A percentile compares a stretch with the other conserved stretches of the same genome.
Conservation (phyloP, 1,140 invertebrate genomes). For the Pseudoatta argentina region DNA sequence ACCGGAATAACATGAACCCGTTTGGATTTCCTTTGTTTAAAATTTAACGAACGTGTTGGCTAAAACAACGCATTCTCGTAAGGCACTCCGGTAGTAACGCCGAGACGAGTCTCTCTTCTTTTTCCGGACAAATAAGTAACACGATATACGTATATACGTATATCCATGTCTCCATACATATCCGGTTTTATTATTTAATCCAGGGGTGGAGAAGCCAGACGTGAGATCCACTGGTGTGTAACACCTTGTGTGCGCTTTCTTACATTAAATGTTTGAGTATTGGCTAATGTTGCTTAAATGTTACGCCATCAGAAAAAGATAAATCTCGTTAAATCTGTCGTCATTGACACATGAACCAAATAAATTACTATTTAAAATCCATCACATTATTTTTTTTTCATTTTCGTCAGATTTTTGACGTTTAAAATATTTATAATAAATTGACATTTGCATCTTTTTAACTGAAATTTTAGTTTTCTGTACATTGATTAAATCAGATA, state of each 20-base stretch:
- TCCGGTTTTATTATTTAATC: constrained; percentile 62
- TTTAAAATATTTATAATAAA: constrained; percentile 11
- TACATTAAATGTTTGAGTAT: constrained; percentile 11
- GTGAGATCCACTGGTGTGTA: constrained; percentile 25
- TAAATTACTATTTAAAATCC: neutral
- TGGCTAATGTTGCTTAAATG: neutral
- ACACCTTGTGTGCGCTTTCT: neutral
- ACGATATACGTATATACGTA: constrained; percentile 62
- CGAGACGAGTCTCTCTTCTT: constrained; percentile 65
- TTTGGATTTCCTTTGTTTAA: constrained; percentile 56
- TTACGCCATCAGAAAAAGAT: neutral
- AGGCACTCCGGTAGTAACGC: constrained; percentile 34
- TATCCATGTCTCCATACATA: constrained; percentile 37
- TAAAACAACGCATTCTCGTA: constrained; percentile 46
- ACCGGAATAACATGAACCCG: neutral
- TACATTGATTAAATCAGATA: neutral
- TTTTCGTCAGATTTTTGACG: neutral
- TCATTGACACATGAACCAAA: neutral
- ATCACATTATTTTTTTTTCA: neutral
- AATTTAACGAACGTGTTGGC: constrained; percentile 33
- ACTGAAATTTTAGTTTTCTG: neutral
- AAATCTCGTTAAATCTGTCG: neutral
- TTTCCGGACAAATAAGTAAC: constrained; percentile 75
- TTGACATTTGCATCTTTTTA: neutral
- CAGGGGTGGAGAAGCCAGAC: neutral